phyloP scores from a whole-genome alignment of 2,888 invertebrate genomes.

The Artemia sinica region DNA sequence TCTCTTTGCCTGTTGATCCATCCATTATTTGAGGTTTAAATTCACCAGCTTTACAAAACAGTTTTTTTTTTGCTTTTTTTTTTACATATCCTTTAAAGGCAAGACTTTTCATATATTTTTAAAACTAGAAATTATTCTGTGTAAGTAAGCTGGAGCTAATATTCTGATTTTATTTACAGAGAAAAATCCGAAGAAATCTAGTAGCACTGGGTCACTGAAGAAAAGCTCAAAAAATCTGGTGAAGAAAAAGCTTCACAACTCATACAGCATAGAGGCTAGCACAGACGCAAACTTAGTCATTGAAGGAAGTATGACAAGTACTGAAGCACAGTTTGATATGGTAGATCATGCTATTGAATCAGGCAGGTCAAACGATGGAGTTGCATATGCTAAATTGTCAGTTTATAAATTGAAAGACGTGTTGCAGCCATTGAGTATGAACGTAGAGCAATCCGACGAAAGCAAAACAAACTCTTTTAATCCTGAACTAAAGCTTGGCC shows the following conservation, averaged over 20 bases:
- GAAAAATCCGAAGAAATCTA: not conserved
- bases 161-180: not conserved
- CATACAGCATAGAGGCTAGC: not conserved
- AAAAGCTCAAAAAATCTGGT: not conserved
- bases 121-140: too few relatives aligned
- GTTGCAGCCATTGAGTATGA: not conserved
- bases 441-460: not conserved
- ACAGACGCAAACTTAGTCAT: not conserved
- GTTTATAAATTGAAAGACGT: slow-evolving; percentile 4
- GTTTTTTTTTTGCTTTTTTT: too few relatives aligned
- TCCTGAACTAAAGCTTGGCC: slow-evolving; percentile 38
- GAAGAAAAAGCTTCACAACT: not conserved
- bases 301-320: not conserved
- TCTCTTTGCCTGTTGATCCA: too few relatives aligned
- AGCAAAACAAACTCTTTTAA: not conserved
- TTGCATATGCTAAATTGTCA: not conserved
- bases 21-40: too few relatives aligned
- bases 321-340: not conserved
- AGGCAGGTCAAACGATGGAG: not conserved
- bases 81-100: too few relatives aligned
- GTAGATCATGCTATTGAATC: slow-evolving; percentile 2
- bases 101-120: too few relatives aligned
- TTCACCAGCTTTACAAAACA: too few relatives aligned
- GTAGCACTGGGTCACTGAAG: not conserved
- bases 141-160: too few relatives aligned